Evolutionary conservation across 2,113 vertebrate species (phyloP).

Genomic region (Haemorhous mexicanus): DNA sequence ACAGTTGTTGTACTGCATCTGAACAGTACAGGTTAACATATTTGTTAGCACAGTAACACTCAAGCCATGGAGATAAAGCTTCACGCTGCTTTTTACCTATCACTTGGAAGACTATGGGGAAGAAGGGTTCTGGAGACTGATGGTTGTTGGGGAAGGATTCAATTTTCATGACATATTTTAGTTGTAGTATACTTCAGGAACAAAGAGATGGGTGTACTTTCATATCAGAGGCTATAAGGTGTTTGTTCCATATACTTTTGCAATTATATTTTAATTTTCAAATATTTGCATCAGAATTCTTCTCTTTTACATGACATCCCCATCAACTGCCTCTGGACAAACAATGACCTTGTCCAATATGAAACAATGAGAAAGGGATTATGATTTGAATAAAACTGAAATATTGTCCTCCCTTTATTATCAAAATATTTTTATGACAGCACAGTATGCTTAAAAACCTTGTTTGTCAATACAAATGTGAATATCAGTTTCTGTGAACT

Average conservation of each 20-base stretch:
- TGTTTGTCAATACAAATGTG: background rate
- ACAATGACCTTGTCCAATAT: background rate
- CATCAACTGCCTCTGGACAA: background rate
- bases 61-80: background rate
- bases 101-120: background rate
- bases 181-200: background rate
- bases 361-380: background rate
- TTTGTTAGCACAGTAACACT: background rate
- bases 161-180: background rate
- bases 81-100: background rate
- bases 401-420: background rate
- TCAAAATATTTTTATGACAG: background rate
- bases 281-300: background rate
- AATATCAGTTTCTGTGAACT: background rate
- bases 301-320: background rate
- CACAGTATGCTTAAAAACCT: background rate
- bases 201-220: background rate
- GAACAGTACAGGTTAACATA: background rate
- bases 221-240: fast-evolving
- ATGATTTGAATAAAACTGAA: background rate
- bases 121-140: background rate
- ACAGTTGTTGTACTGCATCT: background rate
- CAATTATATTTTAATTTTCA: background rate
- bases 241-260: background rate
- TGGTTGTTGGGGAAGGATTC: background rate